These are phyloP conservation scores for Megaceryle alcyon DNA, from an alignment of 2,797 vertebrate genomes.

Conservation along the genomic window DNA sequence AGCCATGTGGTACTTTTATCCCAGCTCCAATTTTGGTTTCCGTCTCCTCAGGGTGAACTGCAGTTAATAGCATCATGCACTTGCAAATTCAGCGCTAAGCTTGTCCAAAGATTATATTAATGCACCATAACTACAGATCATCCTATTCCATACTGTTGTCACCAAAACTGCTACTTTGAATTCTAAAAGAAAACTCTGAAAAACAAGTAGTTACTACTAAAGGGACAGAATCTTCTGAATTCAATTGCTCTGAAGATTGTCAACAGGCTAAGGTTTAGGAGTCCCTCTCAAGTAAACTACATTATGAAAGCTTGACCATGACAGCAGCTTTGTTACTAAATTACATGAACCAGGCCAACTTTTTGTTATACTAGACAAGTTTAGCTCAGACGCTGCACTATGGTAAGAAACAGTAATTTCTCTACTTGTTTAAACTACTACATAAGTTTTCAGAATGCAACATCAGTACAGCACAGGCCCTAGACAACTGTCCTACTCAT, in stretches of 20 bases:
- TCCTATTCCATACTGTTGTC: too few species aligned
- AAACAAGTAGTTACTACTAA: neutral
- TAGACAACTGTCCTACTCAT: neutral
- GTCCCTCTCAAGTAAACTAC: neutral
- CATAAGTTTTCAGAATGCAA: neutral
- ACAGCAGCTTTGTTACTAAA: neutral
- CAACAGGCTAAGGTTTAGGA: neutral
- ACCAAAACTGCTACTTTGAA: neutral
- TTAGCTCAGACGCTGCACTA: neutral
- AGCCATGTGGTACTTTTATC: neutral
- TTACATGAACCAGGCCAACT: neutral
- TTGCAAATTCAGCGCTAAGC: neutral
- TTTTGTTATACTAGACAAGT: neutral
- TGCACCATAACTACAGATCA: neutral
- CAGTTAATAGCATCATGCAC: fast-evolving
- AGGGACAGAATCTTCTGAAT: neutral
- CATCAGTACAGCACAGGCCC: neutral
- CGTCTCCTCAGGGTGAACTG: neutral
- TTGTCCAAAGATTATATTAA: neutral
- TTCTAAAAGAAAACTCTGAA: neutral
- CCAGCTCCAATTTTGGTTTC: neutral
- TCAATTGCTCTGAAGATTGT: neutral
- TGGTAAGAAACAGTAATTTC: neutral
- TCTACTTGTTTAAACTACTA: neutral
- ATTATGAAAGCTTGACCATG: neutral